Evolutionary conservation across 2,797 vertebrate species (phyloP), one percentile per base, ranked within the genome.

Genomic region (Anisognathus igniventris): DNA sequence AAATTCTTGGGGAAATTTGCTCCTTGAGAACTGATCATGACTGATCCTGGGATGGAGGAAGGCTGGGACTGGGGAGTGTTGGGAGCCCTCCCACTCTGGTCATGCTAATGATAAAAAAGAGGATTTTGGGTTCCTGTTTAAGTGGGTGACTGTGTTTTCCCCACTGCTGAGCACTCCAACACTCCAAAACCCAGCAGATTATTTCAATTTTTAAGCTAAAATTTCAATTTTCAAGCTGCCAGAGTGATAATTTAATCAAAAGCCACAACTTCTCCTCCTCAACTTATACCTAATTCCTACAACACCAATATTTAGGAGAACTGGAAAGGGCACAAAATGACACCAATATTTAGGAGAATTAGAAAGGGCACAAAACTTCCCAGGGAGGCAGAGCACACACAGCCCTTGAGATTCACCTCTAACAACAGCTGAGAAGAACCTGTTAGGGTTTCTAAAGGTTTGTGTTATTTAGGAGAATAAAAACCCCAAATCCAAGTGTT

Each of bases 391-490:
- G 56, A 79, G 33, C 20, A 44, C n/a, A n/a, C 27, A 12, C 12
- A 75, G 2, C 30, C n/a, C 39, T 37, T 5, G 8, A 75, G 42
- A 68, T 13, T 66, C 39, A 53, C 18, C 65, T 61, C 50, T 6
- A 40, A 24, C 35, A 50, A 10, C 50, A 68, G 18, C 5, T 33
- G 27, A 74, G 14, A 68, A 74, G 8, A 58, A 47, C 10, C 12
- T 13, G 3, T 1, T 2, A 6, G 0, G 2, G 40, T 39, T 73
- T 19, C 54, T 37, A 42, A 25, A 39, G 12, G 4, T 62, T 86
- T 40, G 5, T n/a, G 40, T 18, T 22, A 54, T 57, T 87, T 22
- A 88, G 18, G 56, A 76, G 9, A 18, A 53, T 19, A 72, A 81
- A 77, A 44, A 3, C 3, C 12, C 20, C 50, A 57, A 84, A 50